phyloP scores from a whole-genome alignment of 2,888 invertebrate genomes.

The Drosophila mayaguana region DNA sequence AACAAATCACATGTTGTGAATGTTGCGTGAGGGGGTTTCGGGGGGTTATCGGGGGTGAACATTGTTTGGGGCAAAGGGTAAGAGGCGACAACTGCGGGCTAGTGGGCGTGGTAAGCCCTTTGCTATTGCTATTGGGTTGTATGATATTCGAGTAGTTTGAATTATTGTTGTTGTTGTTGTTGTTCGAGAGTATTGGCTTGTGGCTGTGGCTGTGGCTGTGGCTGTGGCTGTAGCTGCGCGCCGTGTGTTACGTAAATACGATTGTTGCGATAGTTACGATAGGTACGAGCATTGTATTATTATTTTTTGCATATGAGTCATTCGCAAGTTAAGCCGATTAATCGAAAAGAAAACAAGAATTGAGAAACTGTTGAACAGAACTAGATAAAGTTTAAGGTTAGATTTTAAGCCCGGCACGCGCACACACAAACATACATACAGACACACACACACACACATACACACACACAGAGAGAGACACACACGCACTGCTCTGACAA shows the following conservation, averaged over 20 bases:
- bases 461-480: neutral
- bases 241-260: constrained; percentile 26
- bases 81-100: constrained; percentile 1
- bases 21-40: constrained; percentile 26
- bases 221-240: constrained; percentile 24
- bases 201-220: constrained; percentile 30
- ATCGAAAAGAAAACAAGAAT: constrained; percentile 17
- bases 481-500: constrained; percentile 26
- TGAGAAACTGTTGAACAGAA: constrained; percentile 4
- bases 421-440: constrained; percentile 4
- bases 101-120: constrained; percentile 13
- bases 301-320: constrained; percentile 59
- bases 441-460: neutral
- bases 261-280: constrained; percentile 29
- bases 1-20: constrained; percentile 51
- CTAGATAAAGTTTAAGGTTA: neutral
- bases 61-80: neutral
- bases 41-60: neutral
- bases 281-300: constrained; percentile 35
- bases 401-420: constrained; percentile 7
- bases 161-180: constrained; percentile 3
- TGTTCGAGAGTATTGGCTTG: constrained; percentile 5
- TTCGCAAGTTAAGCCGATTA: constrained; percentile 76
- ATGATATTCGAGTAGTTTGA: constrained; percentile 20
- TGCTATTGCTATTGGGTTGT: constrained; percentile 29